Conservation (phyloP, 2,888 invertebrate genomes). For the Phymatocera aterrima region DNA sequence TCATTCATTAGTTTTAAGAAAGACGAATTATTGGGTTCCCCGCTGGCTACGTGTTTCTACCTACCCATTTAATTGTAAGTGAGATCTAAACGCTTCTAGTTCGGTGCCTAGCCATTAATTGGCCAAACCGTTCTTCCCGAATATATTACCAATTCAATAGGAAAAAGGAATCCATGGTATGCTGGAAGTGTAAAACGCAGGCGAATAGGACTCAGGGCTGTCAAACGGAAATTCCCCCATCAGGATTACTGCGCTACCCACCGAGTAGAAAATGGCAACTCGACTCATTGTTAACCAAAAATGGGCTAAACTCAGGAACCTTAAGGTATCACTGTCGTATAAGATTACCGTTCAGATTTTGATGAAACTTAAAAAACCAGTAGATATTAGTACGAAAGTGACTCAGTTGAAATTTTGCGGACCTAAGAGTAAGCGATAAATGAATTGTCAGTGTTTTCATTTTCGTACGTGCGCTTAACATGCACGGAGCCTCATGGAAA, state of each 20-base stretch:
- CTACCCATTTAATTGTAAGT: constrained; percentile 12
- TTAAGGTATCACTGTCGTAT: too few species aligned
- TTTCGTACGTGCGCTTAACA: too few species aligned
- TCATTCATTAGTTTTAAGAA: constrained; percentile 11
- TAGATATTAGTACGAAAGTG: too few species aligned
- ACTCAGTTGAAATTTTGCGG: too few species aligned
- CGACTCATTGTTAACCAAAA: background rate
- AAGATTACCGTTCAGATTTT: too few species aligned
- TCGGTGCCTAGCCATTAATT: background rate
- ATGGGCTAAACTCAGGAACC: constrained; percentile 5
- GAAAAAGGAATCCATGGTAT: background rate
- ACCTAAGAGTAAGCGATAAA: too few species aligned
- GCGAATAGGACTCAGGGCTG: background rate
- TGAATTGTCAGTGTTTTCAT: too few species aligned
- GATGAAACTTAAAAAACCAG: too few species aligned
- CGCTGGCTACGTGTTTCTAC: background rate
- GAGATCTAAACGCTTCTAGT: constrained; percentile 15
- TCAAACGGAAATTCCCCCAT: background rate
- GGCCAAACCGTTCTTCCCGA: background rate
- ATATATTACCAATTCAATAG: background rate
- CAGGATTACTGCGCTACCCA: background rate
- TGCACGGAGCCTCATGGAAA: too few species aligned
- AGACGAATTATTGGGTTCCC: constrained; percentile 22
- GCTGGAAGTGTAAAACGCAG: background rate
- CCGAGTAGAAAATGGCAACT: background rate